These are phyloP conservation scores for Diadumene lineata DNA, from an alignment of 92 coral and sea anemone genomes.

Conservation along the genomic window DNA sequence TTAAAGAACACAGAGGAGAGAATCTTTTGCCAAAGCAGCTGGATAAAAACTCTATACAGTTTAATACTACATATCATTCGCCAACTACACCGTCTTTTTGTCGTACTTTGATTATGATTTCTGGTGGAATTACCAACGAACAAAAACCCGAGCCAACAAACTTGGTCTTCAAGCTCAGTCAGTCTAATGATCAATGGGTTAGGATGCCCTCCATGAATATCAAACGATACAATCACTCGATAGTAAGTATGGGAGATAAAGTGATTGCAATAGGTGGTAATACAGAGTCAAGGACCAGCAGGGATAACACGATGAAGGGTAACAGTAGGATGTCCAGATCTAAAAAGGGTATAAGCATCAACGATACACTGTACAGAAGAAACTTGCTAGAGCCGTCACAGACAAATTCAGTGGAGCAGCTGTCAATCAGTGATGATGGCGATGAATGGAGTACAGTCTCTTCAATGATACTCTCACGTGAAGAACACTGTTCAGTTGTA, in stretches of 20 bases:
- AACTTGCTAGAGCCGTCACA: conserved; percentile 4
- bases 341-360: neutral
- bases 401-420: conserved; percentile 44
- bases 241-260: neutral
- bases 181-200: conserved; percentile 8
- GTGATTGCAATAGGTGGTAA: conserved; percentile 24
- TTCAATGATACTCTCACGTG: conserved; percentile 53
- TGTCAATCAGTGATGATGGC: conserved; percentile 17
- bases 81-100: neutral
- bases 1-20: too few species aligned
- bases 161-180: conserved; percentile 14
- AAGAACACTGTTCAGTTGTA: conserved; percentile 38
- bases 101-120: neutral
- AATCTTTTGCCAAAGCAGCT: too few species aligned
- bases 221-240: conserved; percentile 30
- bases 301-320: neutral
- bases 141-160: conserved; percentile 9
- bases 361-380: conserved; percentile 1
- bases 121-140: conserved; percentile 20
- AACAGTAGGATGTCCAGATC: too few species aligned
- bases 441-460: conserved; percentile 31
- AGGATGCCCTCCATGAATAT: conserved; percentile 13
- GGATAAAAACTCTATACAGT: too few species aligned
- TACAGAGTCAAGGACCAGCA: too few species aligned
- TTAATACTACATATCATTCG: neutral